phyloP scores from a whole-genome alignment of 2,888 invertebrate species.

The Scrobipalpa costella region DNA sequence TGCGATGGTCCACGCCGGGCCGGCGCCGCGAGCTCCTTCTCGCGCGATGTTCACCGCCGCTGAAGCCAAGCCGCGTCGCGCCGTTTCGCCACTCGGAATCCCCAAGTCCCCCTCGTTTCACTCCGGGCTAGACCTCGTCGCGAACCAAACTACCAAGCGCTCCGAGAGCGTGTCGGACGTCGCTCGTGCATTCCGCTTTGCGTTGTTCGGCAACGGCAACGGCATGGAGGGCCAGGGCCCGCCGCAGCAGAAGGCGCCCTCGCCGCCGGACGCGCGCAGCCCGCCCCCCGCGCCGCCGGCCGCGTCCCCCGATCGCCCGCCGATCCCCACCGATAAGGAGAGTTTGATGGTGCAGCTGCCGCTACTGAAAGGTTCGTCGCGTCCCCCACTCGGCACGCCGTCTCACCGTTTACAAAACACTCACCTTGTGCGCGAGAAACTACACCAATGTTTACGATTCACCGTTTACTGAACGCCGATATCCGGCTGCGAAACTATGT shows the following conservation, averaged over 20 bases:
- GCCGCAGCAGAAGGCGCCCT: slow-evolving; percentile 63
- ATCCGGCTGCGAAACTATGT: slow-evolving; percentile 46
- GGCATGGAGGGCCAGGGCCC: slow-evolving; percentile 67
- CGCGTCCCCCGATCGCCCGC: slow-evolving; percentile 52
- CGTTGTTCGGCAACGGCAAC: slow-evolving; percentile 59
- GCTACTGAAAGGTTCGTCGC: slow-evolving; percentile 75
- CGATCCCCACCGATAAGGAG: slow-evolving; percentile 66
- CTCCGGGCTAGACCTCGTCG: slow-evolving; percentile 91
- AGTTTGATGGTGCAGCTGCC: slow-evolving; percentile 77
- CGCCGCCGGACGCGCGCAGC: slow-evolving; percentile 71
- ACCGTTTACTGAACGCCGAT: slow-evolving; percentile 29
- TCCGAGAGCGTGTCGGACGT: slow-evolving; percentile 75
- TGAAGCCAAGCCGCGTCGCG: slow-evolving; percentile 76
- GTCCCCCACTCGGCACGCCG: not conserved
- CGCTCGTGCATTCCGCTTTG: slow-evolving; percentile 76
- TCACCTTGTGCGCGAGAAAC: slow-evolving; percentile 26
- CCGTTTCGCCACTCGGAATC: slow-evolving; percentile 85
- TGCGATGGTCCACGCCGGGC: slow-evolving; percentile 81
- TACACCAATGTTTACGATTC: slow-evolving; percentile 25
- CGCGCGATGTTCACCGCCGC: slow-evolving; percentile 79
- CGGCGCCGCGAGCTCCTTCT: slow-evolving; percentile 78
- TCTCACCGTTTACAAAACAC: not conserved
- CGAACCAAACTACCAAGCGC: slow-evolving; percentile 80
- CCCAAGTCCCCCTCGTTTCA: slow-evolving; percentile 95
- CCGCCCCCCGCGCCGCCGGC: slow-evolving; percentile 52